Evolutionary conservation across 2,113 vertebrate genomes (phyloP), one percentile per base, ranked within the genome.

Genomic region (Bucco capensis): DNA sequence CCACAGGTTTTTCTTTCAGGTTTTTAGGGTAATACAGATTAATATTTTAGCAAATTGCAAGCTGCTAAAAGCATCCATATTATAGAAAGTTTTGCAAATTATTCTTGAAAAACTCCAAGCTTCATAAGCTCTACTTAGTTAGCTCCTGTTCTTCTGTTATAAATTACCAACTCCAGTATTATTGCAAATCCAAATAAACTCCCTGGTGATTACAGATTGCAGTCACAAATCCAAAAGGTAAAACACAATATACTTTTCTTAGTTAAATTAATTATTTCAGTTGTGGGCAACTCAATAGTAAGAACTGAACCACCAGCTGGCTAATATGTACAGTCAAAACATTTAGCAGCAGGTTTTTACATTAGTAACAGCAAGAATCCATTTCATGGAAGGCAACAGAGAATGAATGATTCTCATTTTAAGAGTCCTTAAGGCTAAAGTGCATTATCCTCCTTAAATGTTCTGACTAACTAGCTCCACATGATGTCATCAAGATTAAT

Each of bases 281-380:
- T 97, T 98, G 94, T 96, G 94, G 92, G 89, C 94, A 96, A 97
- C 92, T 97, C 97, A 96, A 82, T 97, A 96, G 96, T 95, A 94
- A 96, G 93, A 96, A 96, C 84, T 96, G 95, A 97, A 95, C 97
- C 96, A 97, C 97, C 98, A 97, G 97, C 97, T 97, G 97, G 96
- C 96, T 98, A 97, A 98, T 97, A 97, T 81, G 93, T 97, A 94
- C 93, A 97, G 96, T 96, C 89, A 88, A 94, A 98, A 96, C 96
- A 97, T 97, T 98, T 97, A 97, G 83, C 98, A 98, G 97, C 98
- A 97, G 97, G 97, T 72, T 97, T 94, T 96, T 97, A 93, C 97
- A 97, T 98, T 97, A 97, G 94, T 79, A 98, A 97, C 98, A 98
- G 97, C 97, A 97, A 97, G 97, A 97, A 97, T 97, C 98, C 96